Base-by-base conservation (phyloP, 2,888 invertebrate species). In the Glyphotaelius pellucidus region DNA sequence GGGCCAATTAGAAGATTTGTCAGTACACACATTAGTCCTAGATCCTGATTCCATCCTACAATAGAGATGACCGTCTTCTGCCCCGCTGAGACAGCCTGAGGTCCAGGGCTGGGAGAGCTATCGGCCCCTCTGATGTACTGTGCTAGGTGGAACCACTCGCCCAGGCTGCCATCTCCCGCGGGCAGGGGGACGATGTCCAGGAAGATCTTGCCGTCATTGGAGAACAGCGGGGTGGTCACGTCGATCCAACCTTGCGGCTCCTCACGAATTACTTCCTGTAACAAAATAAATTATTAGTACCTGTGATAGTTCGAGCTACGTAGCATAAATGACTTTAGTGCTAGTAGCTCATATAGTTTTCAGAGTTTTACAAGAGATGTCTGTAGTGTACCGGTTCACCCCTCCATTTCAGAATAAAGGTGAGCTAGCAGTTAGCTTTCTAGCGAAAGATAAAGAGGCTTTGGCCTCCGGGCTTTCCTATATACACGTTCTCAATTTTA, bases 171-270 rank as follows among this genome's bases (percentile, higher is more conserved):
- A 90, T 94, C 94, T 42, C 94, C 93, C 87, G 94, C 94, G 3
- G 84, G 5, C 80, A 95, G 93, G 31, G 95, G 95, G 87, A 95
- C 95, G 52, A 96, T 95, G 92, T 96, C 95, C 0, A 97, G 92
- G 94, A 96, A 95, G 93, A 95, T 94, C 31, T 95, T 95, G 3
- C 96, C 96, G n/a, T 94, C 94, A 92, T 96, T 95, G 87, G 96
- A 96, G 93, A 96, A 97, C 15, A 96, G 94, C 0, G 97, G 97
- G 0, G 96, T 95, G 14, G 95, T 95, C 0, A 97, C 95, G 38
- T 97, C 96, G 9, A 98, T 95, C 98, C 98, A 98, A 1, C 98
- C 98, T 0, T 96, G 95, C 0, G 96, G 95, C 94, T 98, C 97
- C 0, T 95, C 94, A n/a, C 97, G 95, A 93, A 94, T 96, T 93